Conservation (phyloP, 2,113 vertebrate genomes). For the Semicossyphus pulcher region DNA sequence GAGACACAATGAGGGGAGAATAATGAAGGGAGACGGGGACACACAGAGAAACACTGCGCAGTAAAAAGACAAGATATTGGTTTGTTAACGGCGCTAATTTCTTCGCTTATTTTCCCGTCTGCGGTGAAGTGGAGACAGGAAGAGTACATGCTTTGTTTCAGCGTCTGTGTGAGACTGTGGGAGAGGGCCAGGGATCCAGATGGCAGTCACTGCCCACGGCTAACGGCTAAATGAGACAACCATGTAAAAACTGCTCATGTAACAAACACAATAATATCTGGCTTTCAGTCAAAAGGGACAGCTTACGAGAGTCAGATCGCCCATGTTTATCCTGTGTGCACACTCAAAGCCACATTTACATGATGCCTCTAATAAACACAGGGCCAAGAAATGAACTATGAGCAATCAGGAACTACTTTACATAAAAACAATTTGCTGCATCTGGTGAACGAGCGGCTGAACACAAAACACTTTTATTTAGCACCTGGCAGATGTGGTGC, state of each 20-base stretch:
- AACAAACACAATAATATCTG: constrained; percentile 63
- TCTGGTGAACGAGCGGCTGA: constrained; percentile 36
- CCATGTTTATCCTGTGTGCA: background rate
- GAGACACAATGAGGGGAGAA: constrained; percentile 18
- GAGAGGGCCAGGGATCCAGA: constrained; percentile 68
- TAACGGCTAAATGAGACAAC: constrained; percentile 64
- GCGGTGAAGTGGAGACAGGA: constrained; percentile 34
- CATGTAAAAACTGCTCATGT: constrained; percentile 63
- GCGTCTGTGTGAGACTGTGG: constrained; percentile 47
- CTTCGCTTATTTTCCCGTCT: constrained; percentile 1
- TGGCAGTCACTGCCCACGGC: constrained; percentile 68
- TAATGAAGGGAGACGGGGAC: constrained; percentile 11
- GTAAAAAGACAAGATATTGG: constrained; percentile 11
- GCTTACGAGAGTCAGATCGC: constrained; percentile 16
- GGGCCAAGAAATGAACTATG: background rate
- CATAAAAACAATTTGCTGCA: constrained; percentile 28
- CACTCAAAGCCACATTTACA: constrained; percentile 14
- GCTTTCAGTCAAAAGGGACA: constrained; percentile 43
- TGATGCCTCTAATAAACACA: background rate
- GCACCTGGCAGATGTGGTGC: constrained; percentile 31
- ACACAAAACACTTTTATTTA: constrained; percentile 14
- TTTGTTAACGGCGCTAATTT: constrained; percentile 7
- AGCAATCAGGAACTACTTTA: constrained; percentile 21
- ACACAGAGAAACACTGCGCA: background rate
- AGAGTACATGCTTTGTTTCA: constrained; percentile 36